A percentile compares a stretch with the other conserved stretches of the same genome.
These are phyloP conservation scores for Drosophila sproati DNA, from an alignment of 1,140 invertebrate genomes.

Conservation along the genomic window DNA sequence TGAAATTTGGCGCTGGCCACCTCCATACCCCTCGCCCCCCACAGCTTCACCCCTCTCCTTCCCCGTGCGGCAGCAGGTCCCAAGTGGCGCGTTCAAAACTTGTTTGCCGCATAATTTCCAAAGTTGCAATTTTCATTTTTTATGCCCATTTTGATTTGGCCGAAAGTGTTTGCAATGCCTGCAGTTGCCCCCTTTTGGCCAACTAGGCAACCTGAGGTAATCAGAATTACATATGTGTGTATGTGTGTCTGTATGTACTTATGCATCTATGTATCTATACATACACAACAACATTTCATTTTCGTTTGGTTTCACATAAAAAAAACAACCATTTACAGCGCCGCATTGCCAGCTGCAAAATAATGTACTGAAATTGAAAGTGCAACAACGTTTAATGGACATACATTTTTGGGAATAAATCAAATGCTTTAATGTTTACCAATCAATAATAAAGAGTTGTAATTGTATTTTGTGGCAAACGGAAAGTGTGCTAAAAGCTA, in stretches of 20 bases:
- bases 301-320: slow-evolving; percentile 23
- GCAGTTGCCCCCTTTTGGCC: slow-evolving; percentile 21
- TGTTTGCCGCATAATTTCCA: slow-evolving; percentile 71
- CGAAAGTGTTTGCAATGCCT: slow-evolving; percentile 57
- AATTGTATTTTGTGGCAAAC: too few relatives aligned
- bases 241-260: not conserved
- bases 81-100: slow-evolving; percentile 48
- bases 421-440: not conserved
- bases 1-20: slow-evolving; percentile 23
- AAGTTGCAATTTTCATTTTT: slow-evolving; percentile 73
- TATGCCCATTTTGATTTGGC: slow-evolving; percentile 58
- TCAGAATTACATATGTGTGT: slow-evolving; percentile 46
- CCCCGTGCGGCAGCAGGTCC: not conserved
- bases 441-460: not conserved
- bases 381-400: slow-evolving; percentile 6
- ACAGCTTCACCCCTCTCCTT: not conserved
- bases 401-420: not conserved
- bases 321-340: not conserved
- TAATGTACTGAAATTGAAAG: slow-evolving; percentile 30
- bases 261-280: not conserved
- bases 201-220: slow-evolving; percentile 54
- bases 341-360: slow-evolving; percentile 17
- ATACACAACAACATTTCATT: slow-evolving; percentile 25
- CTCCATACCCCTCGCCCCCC: not conserved
- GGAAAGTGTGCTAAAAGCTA: too few relatives aligned